phyloP scores from a whole-genome alignment of 2,113 vertebrate genomes.

The Hyla sarda region DNA sequence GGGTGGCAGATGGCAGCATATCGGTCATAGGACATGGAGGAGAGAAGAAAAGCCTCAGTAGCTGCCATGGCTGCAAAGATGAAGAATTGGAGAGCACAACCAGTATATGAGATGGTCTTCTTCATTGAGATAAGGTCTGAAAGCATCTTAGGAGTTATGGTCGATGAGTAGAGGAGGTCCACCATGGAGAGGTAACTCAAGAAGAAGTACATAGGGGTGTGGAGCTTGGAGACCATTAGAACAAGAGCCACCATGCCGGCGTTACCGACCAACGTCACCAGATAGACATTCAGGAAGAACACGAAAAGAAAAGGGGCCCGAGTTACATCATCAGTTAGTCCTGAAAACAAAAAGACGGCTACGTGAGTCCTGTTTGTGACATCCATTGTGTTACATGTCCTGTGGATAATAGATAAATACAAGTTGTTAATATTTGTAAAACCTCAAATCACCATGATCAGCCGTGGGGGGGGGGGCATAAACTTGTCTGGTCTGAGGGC shows the following conservation, averaged over 20 bases:
- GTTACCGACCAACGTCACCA: conserved; percentile 17
- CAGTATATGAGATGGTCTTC: conserved; percentile 5
- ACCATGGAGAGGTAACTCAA: conserved; percentile 10
- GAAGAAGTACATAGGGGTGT: conserved; percentile 39
- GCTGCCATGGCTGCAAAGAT: not conserved
- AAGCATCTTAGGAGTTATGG: conserved; percentile 38
- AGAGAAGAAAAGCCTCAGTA: conserved; percentile 13
- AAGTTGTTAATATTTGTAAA: not conserved
- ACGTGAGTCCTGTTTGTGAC: not conserved
- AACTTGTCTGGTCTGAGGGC: not conserved
- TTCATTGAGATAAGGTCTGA: not conserved
- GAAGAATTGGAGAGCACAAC: not conserved
- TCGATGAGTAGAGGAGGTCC: conserved; percentile 36
- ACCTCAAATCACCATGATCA: not conserved
- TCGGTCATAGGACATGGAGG: conserved; percentile 12
- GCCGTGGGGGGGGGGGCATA: too few relatives aligned
- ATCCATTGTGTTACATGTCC: not conserved
- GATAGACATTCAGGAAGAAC: not conserved
- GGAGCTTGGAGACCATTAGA: not conserved
- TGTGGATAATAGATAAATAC: not conserved
- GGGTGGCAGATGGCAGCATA: conserved; percentile 7
- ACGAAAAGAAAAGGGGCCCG: not conserved
- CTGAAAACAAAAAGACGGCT: not conserved
- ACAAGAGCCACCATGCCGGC: conserved; percentile 17
- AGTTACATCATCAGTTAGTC: not conserved